These are phyloP conservation scores for Grantiella picta DNA, from an alignment of 2,113 vertebrate species.

Conservation along the genomic window DNA sequence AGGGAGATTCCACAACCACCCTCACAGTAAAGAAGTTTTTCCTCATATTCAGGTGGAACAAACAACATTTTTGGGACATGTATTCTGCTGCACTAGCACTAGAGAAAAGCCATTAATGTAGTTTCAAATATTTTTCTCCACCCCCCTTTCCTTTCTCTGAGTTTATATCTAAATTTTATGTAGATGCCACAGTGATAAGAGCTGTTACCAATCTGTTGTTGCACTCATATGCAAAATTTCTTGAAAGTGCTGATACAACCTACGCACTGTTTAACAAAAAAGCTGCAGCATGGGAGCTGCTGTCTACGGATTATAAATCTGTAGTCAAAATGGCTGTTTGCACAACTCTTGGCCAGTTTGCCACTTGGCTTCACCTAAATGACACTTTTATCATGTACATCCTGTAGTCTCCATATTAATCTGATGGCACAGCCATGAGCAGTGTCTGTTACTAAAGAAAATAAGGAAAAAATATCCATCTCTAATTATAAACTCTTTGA, in stretches of 20 bases:
- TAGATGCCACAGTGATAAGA: background rate
- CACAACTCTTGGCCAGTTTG: background rate
- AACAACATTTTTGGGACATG: background rate
- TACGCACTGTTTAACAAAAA: background rate
- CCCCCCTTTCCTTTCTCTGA: background rate
- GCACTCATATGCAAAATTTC: background rate
- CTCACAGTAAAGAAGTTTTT: background rate
- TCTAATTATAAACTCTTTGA: background rate
- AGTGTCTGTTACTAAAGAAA: background rate
- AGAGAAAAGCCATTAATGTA: background rate
- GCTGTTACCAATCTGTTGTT: background rate
- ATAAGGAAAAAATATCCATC: background rate
- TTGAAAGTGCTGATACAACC: background rate
- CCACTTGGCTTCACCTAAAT: background rate
- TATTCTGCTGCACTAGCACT: background rate
- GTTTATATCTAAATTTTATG: background rate
- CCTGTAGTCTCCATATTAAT: background rate
- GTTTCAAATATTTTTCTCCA: background rate
- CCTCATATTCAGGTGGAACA: background rate
- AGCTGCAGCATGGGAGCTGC: background rate
- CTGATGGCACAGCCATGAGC: background rate
- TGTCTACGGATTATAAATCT: background rate
- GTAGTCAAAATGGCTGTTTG: background rate
- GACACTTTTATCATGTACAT: background rate
- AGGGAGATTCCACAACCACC: background rate